Base-by-base conservation (phyloP, 2,113 vertebrate species). In the Hucho hucho region DNA sequence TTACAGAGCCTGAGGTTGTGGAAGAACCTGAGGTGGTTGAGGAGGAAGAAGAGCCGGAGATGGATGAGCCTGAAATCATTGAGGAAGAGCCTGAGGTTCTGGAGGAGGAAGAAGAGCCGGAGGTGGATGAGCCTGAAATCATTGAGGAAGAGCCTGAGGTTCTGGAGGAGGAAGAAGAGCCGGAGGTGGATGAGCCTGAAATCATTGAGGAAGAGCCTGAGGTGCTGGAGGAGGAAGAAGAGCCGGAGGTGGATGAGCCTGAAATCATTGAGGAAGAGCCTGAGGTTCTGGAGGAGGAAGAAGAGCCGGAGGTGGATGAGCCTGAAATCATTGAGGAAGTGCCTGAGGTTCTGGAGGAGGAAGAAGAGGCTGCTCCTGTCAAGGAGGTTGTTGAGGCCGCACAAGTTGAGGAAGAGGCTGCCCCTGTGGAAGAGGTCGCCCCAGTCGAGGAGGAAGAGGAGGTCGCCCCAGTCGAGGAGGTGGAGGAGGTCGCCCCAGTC, bases 161-260 rank as follows among this genome's bases (percentile, higher is more conserved):
- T 29, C 29, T 29, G 29, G 32, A 32, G 3, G 81, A 59, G 63
- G 77, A 82, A 65, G 61, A 67, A 32, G 32, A 32, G 37, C 6
- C 49, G 26, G 85, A 86, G 81, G 88, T 85, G 70, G 4, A 84
- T 84, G 49, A 68, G 90, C 87, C 88, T n/a, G 89, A 89, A 76
- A 79, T 87, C 26, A 79, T 90, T 59, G 87, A 90, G 74, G 85
- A 83, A 75, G 86, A 89, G 75, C 20, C 64, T 29, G 63, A 29
- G 20, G 71, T 14, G 66, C 68, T n/a, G 18, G 82, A 81, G 14
- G 87, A 88, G 49, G 79, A 79, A 7, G 75, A 53, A 28, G 59
- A 13, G 12, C 53, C 29, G 20, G 76, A 81, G 58, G 79, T 79
- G 16, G 75, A 78, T 32, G 29, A 29, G 29, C 29, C 29, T 29